Evolutionary conservation across 2,888 invertebrate species (phyloP).

Genomic region (Odontothrips loti): DNA sequence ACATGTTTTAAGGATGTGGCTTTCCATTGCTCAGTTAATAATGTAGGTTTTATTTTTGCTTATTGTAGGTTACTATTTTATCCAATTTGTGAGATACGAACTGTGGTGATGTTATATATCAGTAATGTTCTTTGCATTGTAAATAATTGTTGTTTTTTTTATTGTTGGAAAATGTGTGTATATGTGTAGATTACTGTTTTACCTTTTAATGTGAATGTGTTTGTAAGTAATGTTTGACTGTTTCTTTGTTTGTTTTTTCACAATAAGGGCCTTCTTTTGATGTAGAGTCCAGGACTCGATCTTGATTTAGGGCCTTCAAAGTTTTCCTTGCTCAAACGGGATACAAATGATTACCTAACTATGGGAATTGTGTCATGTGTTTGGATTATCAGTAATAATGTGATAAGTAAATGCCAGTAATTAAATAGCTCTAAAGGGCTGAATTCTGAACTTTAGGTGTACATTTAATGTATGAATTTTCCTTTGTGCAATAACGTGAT

Average conservation of each 20-base stretch:
- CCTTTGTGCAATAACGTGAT: background rate
- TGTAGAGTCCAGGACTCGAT: background rate
- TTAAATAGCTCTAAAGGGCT: conserved; percentile 4
- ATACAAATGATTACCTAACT: conserved; percentile 2
- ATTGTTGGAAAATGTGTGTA: background rate
- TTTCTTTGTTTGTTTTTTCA: too few species aligned
- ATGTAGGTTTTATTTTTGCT: background rate
- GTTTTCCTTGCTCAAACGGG: conserved; percentile 17
- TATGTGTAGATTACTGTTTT: background rate
- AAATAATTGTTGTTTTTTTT: background rate
- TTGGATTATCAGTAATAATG: conserved; percentile 12
- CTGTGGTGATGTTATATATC: background rate
- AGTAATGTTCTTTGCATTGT: background rate
- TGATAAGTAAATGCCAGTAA: background rate
- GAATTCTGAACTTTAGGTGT: background rate
- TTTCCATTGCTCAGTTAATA: background rate
- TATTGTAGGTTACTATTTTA: background rate
- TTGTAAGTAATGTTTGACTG: background rate
- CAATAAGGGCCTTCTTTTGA: too few species aligned
- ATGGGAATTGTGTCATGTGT: conserved; percentile 11
- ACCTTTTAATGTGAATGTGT: background rate
- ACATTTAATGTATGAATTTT: background rate
- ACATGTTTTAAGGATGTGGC: too few species aligned
- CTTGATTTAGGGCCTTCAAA: conserved; percentile 1
- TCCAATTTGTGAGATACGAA: background rate